Conservation (phyloP, 37 sponge, comb jelly and placozoan species). For the Halisarca cf. caerulea region DNA sequence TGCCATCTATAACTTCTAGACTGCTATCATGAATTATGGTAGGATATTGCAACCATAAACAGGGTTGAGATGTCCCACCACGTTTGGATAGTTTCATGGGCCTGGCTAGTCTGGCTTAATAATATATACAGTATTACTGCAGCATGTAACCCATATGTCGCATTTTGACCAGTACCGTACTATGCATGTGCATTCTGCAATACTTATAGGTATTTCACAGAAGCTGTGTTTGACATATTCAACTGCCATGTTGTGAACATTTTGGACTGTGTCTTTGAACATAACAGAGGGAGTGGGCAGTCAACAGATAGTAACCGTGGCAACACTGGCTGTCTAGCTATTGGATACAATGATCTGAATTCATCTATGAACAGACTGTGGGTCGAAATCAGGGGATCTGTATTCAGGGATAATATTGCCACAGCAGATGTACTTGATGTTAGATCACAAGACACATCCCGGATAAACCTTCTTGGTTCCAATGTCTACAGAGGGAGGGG, state of each 20-base stretch:
- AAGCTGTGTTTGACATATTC: conserved; percentile 69
- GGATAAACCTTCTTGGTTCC: not conserved
- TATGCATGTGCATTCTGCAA: too few species aligned
- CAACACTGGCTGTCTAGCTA: conserved; percentile 14
- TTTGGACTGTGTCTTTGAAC: not conserved
- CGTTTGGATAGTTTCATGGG: too few species aligned
- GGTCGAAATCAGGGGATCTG: not conserved
- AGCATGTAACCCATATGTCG: too few species aligned
- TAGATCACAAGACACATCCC: not conserved
- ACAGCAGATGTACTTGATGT: not conserved
- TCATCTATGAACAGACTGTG: not conserved
- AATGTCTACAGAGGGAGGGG: conserved; percentile 7
- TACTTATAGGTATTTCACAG: conserved; percentile 52
- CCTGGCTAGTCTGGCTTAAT: too few species aligned
- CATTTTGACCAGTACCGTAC: too few species aligned
- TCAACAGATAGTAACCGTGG: not conserved
- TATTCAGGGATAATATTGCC: not conserved
- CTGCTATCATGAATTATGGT: too few species aligned
- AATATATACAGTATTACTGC: too few species aligned
- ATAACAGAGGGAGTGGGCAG: not conserved
- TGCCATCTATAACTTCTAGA: too few species aligned
- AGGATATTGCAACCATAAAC: too few species aligned
- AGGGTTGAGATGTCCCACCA: too few species aligned
- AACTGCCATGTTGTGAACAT: conserved; percentile 39
- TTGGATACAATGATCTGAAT: conserved; percentile 6